phyloP scores from a whole-genome alignment of 2,797 vertebrate species.

The Siniperca obscura region DNA sequence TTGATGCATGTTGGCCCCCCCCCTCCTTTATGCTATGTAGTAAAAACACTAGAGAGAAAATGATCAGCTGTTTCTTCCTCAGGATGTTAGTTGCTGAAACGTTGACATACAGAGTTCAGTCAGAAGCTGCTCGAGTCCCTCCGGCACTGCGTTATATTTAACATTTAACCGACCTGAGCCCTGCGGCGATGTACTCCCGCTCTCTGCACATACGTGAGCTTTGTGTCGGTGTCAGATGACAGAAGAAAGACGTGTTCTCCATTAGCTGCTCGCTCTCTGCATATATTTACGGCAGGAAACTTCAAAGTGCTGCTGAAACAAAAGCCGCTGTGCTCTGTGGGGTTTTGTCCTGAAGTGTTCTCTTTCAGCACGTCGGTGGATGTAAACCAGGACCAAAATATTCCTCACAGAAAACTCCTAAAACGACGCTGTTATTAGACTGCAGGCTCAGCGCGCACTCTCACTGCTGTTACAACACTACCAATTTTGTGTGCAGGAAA shows the following conservation, averaged over 20 bases:
- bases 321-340: conserved; percentile 38
- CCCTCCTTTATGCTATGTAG: not conserved
- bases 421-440: conserved; percentile 50
- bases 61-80: too few relatives aligned
- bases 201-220: conserved; percentile 3
- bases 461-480: conserved; percentile 37
- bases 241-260: conserved; percentile 21
- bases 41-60: not conserved
- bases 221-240: conserved; percentile 26
- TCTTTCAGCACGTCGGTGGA: conserved; percentile 18
- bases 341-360: conserved; percentile 31
- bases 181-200: not conserved
- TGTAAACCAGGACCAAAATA: conserved; percentile 46
- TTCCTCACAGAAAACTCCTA: conserved; percentile 25
- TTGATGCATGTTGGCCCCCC: too few relatives aligned
- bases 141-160: too few relatives aligned
- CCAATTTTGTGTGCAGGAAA: conserved; percentile 48
- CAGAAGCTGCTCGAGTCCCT: not conserved
- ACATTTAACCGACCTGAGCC: too few relatives aligned
- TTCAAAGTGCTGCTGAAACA: conserved; percentile 29
- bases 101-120: not conserved
- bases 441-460: conserved; percentile 3
- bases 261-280: conserved; percentile 33
- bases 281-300: conserved; percentile 11
- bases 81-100: too few relatives aligned